Evolutionary conservation across 2,113 vertebrate genomes (phyloP).

Genomic region (Montifringilla adamsi): DNA sequence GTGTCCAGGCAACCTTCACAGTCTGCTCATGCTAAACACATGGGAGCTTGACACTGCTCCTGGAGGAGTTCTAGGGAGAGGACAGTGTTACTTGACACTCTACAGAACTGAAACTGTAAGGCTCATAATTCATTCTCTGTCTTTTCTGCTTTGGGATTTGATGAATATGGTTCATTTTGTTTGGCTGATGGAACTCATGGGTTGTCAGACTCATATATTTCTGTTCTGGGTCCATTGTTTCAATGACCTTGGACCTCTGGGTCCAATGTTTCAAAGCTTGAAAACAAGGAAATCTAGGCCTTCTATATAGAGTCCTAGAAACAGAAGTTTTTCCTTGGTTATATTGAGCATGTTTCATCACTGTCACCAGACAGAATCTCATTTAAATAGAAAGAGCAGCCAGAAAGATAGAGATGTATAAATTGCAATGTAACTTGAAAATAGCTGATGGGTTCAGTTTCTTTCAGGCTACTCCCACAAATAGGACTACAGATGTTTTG

Average conservation of each 20-base stretch:
- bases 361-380: background rate
- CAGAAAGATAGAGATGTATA: background rate
- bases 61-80: background rate
- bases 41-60: background rate
- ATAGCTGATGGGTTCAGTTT: background rate
- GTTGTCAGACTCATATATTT: background rate
- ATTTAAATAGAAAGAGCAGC: background rate
- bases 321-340: background rate
- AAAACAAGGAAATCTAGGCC: background rate
- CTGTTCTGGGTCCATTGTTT: background rate
- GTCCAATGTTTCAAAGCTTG: background rate
- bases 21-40: background rate
- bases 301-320: background rate
- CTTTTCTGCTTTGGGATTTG: background rate
- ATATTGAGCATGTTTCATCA: background rate
- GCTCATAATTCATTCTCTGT: background rate
- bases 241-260: rapidly evolving
- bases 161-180: background rate
- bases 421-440: background rate
- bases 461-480: background rate
- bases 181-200: background rate
- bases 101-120: background rate
- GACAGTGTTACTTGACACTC: background rate
- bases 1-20: background rate
- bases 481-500: background rate